phyloP scores from a whole-genome alignment of 2,113 vertebrate species.

The Crotalus helleri region DNA sequence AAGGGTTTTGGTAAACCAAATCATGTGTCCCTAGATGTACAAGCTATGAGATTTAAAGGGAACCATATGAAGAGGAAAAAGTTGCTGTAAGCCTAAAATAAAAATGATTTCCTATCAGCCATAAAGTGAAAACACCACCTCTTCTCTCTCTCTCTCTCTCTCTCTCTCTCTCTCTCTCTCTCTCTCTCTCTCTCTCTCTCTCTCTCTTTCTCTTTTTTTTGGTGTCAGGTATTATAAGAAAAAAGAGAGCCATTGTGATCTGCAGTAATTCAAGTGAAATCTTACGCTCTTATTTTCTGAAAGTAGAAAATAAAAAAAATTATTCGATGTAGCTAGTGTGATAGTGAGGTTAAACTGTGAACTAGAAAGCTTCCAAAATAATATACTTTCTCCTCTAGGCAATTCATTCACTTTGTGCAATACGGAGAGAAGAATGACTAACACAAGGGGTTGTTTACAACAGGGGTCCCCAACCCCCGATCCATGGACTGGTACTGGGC shows the following conservation, averaged over 20 bases:
- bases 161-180: no score
- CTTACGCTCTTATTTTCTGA: neutral
- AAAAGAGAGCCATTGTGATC: neutral
- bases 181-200: no score
- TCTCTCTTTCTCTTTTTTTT: neutral
- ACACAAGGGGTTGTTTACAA: neutral
- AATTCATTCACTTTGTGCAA: neutral
- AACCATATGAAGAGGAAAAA: neutral
- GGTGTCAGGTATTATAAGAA: neutral
- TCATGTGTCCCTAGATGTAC: neutral
- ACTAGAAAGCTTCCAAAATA: neutral
- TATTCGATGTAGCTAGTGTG: neutral
- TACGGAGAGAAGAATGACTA: neutral
- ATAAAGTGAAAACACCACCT: neutral
- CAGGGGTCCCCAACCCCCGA: no score
- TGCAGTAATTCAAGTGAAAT: neutral
- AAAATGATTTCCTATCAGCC: neutral
- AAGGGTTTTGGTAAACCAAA: constrained; percentile 7
- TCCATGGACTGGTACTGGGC: no score
- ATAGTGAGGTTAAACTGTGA: no score
- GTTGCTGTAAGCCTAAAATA: constrained; percentile 2
- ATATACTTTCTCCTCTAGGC: neutral
- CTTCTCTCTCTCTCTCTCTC: neutral
- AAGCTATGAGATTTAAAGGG: neutral
- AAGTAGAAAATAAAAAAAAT: neutral